These are phyloP conservation scores for Toxonevra muliebris DNA, from an alignment of 2,888 invertebrate species.

Conservation along the genomic window DNA sequence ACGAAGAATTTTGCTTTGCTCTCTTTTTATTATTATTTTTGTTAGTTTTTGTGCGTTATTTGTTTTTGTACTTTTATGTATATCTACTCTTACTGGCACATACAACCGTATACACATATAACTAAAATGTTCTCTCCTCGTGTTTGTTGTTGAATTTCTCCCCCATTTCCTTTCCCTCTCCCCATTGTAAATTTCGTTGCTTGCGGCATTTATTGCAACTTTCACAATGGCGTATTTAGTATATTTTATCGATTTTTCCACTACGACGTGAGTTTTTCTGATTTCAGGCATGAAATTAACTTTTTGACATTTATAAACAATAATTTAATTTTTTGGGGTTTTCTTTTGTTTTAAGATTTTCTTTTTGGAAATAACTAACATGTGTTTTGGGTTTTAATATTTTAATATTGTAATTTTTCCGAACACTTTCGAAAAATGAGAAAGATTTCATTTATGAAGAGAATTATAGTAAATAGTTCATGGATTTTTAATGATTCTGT, in stretches of 20 bases:
- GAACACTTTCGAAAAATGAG: too few relatives aligned
- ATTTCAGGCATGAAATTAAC: too few relatives aligned
- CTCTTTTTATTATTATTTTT: neutral
- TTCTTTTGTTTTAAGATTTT: too few relatives aligned
- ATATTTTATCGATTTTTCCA: constrained; percentile 3
- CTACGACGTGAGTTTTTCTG: neutral
- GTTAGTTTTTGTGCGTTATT: constrained; percentile 1
- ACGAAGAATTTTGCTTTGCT: constrained; percentile 8
- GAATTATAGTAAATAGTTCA: too few relatives aligned
- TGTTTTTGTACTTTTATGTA: neutral
- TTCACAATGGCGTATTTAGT: neutral
- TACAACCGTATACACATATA: neutral
- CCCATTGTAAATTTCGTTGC: neutral
- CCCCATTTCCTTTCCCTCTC: neutral
- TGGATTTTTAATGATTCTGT: too few relatives aligned
- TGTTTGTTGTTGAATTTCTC: neutral
- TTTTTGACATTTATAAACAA: too few relatives aligned
- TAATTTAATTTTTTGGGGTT: too few relatives aligned
- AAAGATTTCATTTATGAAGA: too few relatives aligned
- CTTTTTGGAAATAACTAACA: too few relatives aligned
- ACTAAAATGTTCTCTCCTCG: too few relatives aligned
- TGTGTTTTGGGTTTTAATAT: too few relatives aligned
- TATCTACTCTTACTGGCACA: neutral
- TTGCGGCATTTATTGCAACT: neutral
- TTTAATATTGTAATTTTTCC: too few relatives aligned